Evolutionary conservation across 2,113 vertebrate species (phyloP).

Genomic region (Hypocryptadius cinnamomeus): DNA sequence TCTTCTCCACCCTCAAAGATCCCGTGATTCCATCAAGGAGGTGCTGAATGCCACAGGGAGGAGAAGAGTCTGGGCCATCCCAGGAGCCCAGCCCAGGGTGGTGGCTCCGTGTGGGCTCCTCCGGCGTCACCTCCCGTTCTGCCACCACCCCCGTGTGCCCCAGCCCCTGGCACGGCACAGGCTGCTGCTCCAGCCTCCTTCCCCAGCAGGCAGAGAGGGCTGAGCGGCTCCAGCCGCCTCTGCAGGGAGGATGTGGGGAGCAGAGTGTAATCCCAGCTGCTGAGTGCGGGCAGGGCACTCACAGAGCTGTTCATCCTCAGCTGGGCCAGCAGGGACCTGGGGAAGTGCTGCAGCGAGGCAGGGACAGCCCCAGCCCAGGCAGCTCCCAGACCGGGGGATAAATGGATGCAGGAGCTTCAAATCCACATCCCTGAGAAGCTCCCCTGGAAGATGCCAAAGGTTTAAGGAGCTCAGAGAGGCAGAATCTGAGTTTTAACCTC

Average conservation of each 20-base stretch:
- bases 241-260: not conserved
- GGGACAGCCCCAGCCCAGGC: not conserved
- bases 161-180: not conserved
- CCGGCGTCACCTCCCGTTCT: not conserved
- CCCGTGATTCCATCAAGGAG: not conserved
- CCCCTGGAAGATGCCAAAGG: not conserved
- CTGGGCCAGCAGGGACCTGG: not conserved
- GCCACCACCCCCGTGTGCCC: not conserved
- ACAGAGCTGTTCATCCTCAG: not conserved
- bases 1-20: not conserved
- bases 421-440: not conserved
- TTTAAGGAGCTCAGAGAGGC: not conserved
- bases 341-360: not conserved
- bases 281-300: not conserved
- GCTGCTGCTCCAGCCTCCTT: not conserved
- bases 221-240: not conserved
- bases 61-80: not conserved
- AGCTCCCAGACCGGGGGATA: not conserved
- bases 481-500: not conserved
- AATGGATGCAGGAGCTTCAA: accelerated
- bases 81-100: not conserved
- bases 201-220: not conserved
- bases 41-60: not conserved
- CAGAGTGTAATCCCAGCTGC: not conserved
- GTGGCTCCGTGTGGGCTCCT: not conserved